Percentiles rank a stretch among this genome's conserved stretches.
These are phyloP conservation scores for Oncorhynchus clarkii DNA, from an alignment of 2,113 vertebrate genomes.

Conservation along the genomic window DNA sequence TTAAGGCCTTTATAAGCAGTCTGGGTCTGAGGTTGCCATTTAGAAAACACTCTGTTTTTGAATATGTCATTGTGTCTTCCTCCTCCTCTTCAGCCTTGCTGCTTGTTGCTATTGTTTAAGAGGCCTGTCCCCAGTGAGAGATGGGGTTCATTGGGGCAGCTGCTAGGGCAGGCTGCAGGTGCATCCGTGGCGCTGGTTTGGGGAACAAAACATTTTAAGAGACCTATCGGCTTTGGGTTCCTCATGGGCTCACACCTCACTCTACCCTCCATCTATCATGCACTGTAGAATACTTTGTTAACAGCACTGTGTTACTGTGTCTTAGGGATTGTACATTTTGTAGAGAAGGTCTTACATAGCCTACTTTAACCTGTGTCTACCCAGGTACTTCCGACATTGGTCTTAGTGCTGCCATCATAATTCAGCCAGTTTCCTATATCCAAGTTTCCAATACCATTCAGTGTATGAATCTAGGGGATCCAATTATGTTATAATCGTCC, in stretches of 20 bases:
- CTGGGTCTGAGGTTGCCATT: constrained; percentile 55
- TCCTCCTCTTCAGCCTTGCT: constrained; percentile 42
- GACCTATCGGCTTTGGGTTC: constrained; percentile 60
- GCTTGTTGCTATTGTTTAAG: constrained; percentile 62
- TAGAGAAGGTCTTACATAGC: too few relatives aligned
- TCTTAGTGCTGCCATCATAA: too few relatives aligned
- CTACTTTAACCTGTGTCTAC: too few relatives aligned
- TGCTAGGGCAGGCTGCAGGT: constrained; percentile 50
- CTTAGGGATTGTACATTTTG: not conserved
- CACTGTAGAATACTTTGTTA: constrained; percentile 56
- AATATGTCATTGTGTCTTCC: constrained; percentile 34
- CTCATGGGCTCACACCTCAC: constrained; percentile 40
- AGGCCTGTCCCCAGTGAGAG: constrained; percentile 57
- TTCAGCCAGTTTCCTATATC: too few relatives aligned
- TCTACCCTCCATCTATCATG: constrained; percentile 24
- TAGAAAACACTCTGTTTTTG: constrained; percentile 56
- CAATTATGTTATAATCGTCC: too few relatives aligned
- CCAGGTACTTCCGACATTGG: too few relatives aligned
- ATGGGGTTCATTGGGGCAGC: constrained; percentile 24
- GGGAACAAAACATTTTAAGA: constrained; percentile 40
- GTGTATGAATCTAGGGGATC: too few relatives aligned
- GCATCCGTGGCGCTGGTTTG: constrained; percentile 45
- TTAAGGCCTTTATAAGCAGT: constrained; percentile 63
- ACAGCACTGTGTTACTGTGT: constrained; percentile 40
- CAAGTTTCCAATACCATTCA: too few relatives aligned